A percentile compares a stretch with the other conserved stretches of the same genome.
Evolutionary conservation across 2,888 invertebrate genomes (phyloP).

Genomic region (Mellilla xanthometata): DNA sequence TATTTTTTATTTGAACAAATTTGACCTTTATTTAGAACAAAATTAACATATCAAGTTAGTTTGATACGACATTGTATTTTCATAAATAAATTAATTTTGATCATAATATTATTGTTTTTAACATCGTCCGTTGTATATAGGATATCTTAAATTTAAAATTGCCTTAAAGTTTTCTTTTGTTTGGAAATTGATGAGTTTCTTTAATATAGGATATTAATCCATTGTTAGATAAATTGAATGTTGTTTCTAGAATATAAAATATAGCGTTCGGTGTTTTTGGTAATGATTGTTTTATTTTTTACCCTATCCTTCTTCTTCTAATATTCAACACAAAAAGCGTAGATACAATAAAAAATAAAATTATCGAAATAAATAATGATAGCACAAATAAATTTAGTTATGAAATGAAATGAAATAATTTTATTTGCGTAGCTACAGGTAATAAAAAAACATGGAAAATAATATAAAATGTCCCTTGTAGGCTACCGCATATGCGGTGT

Average conservation of each 20-base stretch:
- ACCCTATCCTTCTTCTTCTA: not conserved
- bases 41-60: slow-evolving; percentile 45
- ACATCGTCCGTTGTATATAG: slow-evolving; percentile 6
- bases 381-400: too few relatives aligned
- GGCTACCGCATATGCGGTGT: too few relatives aligned
- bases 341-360: too few relatives aligned
- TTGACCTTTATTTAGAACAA: slow-evolving; percentile 34
- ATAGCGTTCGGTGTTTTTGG: slow-evolving; percentile 78
- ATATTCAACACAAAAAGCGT: too few relatives aligned
- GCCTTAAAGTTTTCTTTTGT: slow-evolving; percentile 37
- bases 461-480: too few relatives aligned
- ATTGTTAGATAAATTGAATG: slow-evolving; percentile 66
- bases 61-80: slow-evolving; percentile 29
- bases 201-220: slow-evolving; percentile 43
- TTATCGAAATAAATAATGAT: too few relatives aligned
- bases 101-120: slow-evolving; percentile 9
- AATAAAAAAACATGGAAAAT: too few relatives aligned
- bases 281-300: slow-evolving; percentile 45
- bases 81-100: not conserved
- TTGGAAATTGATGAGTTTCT: slow-evolving; percentile 30
- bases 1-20: slow-evolving; percentile 29
- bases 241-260: slow-evolving; percentile 77
- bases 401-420: too few relatives aligned
- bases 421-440: too few relatives aligned
- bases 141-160: slow-evolving; percentile 29